These are phyloP conservation scores for Bibio marci DNA, from an alignment of 2,888 invertebrate genomes.

Conservation along the genomic window DNA sequence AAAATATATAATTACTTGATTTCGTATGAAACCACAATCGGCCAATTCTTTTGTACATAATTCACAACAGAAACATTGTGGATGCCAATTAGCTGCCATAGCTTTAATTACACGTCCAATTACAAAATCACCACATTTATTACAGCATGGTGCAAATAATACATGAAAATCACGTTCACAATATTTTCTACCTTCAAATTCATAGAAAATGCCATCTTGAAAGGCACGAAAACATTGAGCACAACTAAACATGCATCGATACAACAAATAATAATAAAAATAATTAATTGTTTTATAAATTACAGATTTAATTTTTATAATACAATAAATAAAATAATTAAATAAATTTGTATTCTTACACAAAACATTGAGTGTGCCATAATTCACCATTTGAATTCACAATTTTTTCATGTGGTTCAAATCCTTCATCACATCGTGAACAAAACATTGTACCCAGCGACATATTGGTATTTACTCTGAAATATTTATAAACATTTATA, in stretches of 20 bases:
- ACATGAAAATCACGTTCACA: conserved; percentile 99
- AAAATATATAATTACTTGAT: too few relatives aligned
- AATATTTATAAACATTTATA: background rate
- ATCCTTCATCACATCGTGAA: conserved; percentile 89
- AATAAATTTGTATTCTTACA: conserved; percentile 58
- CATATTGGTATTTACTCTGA: conserved; percentile 36
- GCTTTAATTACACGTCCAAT: conserved; percentile 99
- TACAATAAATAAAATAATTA: too few relatives aligned
- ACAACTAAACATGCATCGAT: conserved; percentile 44
- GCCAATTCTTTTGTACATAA: conserved; percentile 82
- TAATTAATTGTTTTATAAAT: conserved; percentile 1
- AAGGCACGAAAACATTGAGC: conserved; percentile 98
- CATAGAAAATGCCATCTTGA: conserved; percentile 94
- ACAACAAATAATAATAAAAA: conserved; percentile 2
- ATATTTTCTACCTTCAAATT: conserved; percentile 97
- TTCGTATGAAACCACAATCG: conserved; percentile 93
- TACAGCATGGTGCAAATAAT: conserved; percentile 84
- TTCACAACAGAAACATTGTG: conserved; percentile 92
- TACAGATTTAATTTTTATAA: too few relatives aligned
- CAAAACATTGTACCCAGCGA: conserved; percentile 86
- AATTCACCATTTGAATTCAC: conserved; percentile 97
- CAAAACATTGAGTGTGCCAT: conserved; percentile 98
- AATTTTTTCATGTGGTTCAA: conserved; percentile 92
- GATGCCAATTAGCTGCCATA: conserved; percentile 99
- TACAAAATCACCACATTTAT: conserved; percentile 82